Base-by-base conservation (phyloP, 2,888 invertebrate species). In the Pseudococcus longispinus region DNA sequence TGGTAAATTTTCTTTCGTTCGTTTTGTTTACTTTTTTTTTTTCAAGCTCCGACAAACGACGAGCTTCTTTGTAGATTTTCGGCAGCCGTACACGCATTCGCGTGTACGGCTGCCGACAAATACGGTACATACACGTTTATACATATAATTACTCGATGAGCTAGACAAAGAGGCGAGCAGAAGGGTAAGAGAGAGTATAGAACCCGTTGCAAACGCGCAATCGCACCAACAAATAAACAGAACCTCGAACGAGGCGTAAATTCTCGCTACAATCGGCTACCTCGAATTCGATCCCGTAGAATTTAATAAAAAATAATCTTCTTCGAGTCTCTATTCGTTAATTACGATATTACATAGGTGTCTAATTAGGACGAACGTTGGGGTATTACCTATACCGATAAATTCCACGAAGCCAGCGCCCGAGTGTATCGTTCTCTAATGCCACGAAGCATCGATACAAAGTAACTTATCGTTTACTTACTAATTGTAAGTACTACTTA, bases 151-250 rank as follows among this genome's bases (percentile, higher is more conserved):
- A 60, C 60, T 60, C 23, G 23, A 60, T 20, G 20, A 60, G 60
- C 60, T 60, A 60, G 23, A 60, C 23, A 60, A 23, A 23, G 60
- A 20, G 23, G 11, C 60, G 60, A 9, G 9, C 37, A 9, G 37
- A 9, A 37, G 5, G 55, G 55, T 23, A 15, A 60, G 60, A 23
- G 15, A 60, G 23, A 60, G 20, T 20, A 20, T 1, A 60, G 60
- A 60, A 60, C 60, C 60, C 60, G 60, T 60, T 60, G 60, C 60
- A 60, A 60, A 60, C 60, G 60, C 60, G 23, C 23, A 60, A 60
- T 60, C 60, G 23, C 23, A 23, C 60, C 23, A 13, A 60, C 60
- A 60, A 60, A 60, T 20, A 60, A 60, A 60, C 60, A 60, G 20
- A 60, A 60, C 60, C 60, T 60, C 23, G 60, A 60, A 60, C 60